phyloP scores from a whole-genome alignment of 2,113 vertebrate genomes.

The Scytalopus superciliaris region DNA sequence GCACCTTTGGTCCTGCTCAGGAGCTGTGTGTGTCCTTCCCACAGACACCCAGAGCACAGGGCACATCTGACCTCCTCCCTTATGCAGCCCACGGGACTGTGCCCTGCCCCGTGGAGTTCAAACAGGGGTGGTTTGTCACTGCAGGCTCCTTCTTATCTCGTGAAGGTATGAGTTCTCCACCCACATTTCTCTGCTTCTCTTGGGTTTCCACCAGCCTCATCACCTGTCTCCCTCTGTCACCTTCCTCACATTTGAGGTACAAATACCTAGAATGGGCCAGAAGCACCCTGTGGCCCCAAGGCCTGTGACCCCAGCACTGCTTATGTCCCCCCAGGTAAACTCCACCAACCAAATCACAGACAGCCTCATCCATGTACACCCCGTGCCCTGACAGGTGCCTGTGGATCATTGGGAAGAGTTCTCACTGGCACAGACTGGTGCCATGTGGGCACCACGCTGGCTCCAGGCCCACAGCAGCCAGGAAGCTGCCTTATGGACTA shows the following conservation, averaged over 20 bases:
- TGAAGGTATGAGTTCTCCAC: not conserved
- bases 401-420: not conserved
- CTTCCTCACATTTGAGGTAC: not conserved
- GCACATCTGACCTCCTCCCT: not conserved
- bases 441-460: fast-evolving
- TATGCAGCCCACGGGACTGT: not conserved
- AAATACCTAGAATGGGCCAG: not conserved
- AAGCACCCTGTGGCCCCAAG: not conserved
- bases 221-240: not conserved
- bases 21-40: not conserved
- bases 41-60: not conserved
- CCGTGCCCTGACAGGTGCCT: not conserved
- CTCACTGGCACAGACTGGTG: not conserved
- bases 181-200: not conserved
- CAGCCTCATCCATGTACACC: not conserved
- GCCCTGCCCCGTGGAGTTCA: not conserved
- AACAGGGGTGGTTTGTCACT: not conserved
- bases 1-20: not conserved
- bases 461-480: fast-evolving
- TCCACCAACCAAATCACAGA: not conserved
- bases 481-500: not conserved
- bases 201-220: not conserved
- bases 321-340: not conserved
- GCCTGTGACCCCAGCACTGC: not conserved
- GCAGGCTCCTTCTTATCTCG: not conserved